These are phyloP conservation scores for Alligator sinensis DNA, from an alignment of 2,113 vertebrate genomes.

Conservation along the genomic window DNA sequence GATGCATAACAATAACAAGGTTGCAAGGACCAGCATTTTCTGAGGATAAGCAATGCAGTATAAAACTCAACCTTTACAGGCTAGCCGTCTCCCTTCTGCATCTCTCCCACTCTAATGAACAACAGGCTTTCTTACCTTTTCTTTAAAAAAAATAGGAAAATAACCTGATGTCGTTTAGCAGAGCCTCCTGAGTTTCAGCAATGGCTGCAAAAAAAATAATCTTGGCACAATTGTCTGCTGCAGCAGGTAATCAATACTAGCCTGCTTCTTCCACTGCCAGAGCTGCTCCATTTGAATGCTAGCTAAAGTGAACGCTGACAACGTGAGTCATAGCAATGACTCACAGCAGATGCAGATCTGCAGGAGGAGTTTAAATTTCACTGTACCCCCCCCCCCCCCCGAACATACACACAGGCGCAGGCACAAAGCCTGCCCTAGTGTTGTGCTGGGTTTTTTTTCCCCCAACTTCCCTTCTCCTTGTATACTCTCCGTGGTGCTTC, in stretches of 20 bases:
- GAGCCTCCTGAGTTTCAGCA: conserved; percentile 29
- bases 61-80: neutral
- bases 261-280: conserved; percentile 25
- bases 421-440: fast-evolving
- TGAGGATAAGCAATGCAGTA: neutral
- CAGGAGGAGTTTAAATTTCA: conserved; percentile 69
- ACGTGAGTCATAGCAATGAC: conserved; percentile 65
- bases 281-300: conserved; percentile 45
- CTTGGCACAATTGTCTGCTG: conserved; percentile 27
- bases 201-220: neutral
- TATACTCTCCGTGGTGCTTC: neutral
- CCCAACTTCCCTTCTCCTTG: neutral
- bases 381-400: neutral
- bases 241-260: conserved; percentile 64
- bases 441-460: neutral
- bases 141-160: neutral
- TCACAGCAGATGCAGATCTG: conserved; percentile 70
- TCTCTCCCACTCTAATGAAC: neutral
- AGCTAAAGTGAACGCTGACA: conserved; percentile 34
- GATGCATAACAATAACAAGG: neutral
- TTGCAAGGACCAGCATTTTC: conserved; percentile 4
- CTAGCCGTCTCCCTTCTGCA: neutral
- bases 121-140: conserved; percentile 49
- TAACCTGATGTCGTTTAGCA: neutral
- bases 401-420: neutral